Conservation (phyloP, 2,797 vertebrate species). For the Sciaenops ocellatus region DNA sequence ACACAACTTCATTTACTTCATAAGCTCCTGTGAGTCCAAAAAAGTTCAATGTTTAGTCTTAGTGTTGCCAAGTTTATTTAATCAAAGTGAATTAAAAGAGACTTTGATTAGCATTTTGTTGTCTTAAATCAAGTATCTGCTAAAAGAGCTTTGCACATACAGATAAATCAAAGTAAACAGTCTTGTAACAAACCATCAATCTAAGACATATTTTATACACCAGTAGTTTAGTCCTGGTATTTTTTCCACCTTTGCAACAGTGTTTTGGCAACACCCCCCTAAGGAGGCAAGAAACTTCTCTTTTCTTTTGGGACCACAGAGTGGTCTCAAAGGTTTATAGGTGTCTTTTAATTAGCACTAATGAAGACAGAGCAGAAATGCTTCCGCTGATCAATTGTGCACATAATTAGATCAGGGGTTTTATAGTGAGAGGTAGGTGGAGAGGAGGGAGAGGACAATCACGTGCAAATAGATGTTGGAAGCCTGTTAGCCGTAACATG, state of each 20-base stretch:
- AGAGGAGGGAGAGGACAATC: slow-evolving; percentile 1
- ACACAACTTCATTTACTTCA: neutral
- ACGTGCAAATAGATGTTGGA: slow-evolving; percentile 26
- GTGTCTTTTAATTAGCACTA: slow-evolving; percentile 77
- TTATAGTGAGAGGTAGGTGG: slow-evolving; percentile 30
- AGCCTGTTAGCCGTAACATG: neutral
- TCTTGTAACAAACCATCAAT: neutral
- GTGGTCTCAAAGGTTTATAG: slow-evolving; percentile 49
- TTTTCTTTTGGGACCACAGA: slow-evolving; percentile 20
- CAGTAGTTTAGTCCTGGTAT: neutral
- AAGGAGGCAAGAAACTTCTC: neutral
- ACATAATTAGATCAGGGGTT: slow-evolving; percentile 72
- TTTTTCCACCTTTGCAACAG: neutral
- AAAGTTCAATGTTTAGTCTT: slow-evolving; percentile 5
- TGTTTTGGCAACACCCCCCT: too few relatives aligned
- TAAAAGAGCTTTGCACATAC: neutral
- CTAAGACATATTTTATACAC: neutral
- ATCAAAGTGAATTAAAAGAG: neutral
- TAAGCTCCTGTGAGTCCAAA: slow-evolving; percentile 14
- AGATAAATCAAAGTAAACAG: neutral
- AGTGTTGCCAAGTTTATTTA: neutral
- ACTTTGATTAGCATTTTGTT: neutral
- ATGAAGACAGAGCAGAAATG: slow-evolving; percentile 72
- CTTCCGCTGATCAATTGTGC: slow-evolving; percentile 73
- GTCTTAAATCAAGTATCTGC: neutral